These are phyloP conservation scores for Gouania willdenowi DNA, from an alignment of 2,797 vertebrate genomes.

Conservation along the genomic window DNA sequence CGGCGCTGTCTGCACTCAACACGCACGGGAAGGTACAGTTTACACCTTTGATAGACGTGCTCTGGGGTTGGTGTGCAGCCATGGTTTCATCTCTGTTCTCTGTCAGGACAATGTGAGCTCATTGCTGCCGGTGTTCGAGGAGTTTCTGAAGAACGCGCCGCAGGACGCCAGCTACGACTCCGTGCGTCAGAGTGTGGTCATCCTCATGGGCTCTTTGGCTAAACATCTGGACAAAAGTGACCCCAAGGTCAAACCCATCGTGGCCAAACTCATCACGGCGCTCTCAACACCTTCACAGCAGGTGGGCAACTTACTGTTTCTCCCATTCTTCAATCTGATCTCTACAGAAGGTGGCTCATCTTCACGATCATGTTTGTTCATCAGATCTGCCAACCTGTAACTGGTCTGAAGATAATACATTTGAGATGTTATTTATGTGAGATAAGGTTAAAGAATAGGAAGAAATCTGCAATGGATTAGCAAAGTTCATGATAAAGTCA, in stretches of 20 bases:
- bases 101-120: constrained; percentile 91
- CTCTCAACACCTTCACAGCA: constrained; percentile 97
- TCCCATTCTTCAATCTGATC: too few relatives aligned
- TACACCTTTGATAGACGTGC: too few relatives aligned
- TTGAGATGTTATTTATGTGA: too few relatives aligned
- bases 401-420: too few relatives aligned
- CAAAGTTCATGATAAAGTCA: too few relatives aligned
- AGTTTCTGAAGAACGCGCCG: constrained; percentile 93
- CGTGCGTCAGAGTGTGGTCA: constrained; percentile 96
- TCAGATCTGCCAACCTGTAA: too few relatives aligned
- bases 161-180: constrained; percentile 96
- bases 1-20: constrained; percentile 91
- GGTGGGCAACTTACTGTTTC: constrained; percentile 74
- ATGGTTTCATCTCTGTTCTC: not conserved
- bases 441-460: too few relatives aligned
- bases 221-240: constrained; percentile 98
- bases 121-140: constrained; percentile 95
- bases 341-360: too few relatives aligned
- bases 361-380: too few relatives aligned
- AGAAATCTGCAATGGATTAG: too few relatives aligned
- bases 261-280: constrained; percentile 94
- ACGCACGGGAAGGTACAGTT: constrained; percentile 96
- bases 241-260: constrained; percentile 97
- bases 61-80: too few relatives aligned
- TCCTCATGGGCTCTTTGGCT: constrained; percentile 97